phyloP scores from a whole-genome alignment of 2,888 invertebrate genomes.

The Lucinisca nassula region DNA sequence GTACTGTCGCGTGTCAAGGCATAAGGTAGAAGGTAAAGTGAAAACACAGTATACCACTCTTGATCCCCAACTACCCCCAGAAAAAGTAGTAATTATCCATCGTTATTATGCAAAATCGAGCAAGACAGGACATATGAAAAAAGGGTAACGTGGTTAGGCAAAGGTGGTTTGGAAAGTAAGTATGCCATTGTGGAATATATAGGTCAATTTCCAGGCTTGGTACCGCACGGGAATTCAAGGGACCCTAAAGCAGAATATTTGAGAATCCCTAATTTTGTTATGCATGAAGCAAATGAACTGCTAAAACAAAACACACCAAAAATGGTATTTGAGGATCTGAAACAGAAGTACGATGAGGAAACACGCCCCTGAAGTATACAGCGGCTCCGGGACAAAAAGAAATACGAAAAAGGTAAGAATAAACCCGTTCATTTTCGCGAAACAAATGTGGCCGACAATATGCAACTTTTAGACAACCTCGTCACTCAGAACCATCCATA shows the following conservation, averaged over 20 bases:
- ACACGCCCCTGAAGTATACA: background rate
- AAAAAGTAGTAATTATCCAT: conserved; percentile 1
- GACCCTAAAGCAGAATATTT: conserved; percentile 6
- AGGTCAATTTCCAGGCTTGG: conserved; percentile 41
- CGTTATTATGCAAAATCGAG: conserved; percentile 38
- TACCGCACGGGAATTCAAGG: conserved; percentile 41
- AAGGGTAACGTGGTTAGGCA: conserved; percentile 49
- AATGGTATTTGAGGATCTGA: conserved; percentile 2
- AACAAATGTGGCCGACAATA: conserved; percentile 8
- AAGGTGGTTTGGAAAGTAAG: conserved; percentile 10
- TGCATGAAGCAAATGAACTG: conserved; percentile 16
- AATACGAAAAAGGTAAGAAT: background rate
- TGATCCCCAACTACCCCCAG: conserved; percentile 34
- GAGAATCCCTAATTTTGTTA: conserved; percentile 34
- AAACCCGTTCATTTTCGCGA: background rate
- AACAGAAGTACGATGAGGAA: conserved; percentile 18
- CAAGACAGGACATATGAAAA: conserved; percentile 46
- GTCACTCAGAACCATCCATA: background rate
- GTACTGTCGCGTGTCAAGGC: background rate
- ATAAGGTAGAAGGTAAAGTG: conserved; percentile 9
- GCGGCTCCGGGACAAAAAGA: background rate
- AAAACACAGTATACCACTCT: conserved; percentile 11
- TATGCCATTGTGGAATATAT: conserved; percentile 45
- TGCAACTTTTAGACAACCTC: background rate
- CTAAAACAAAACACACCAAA: conserved; percentile 20